A percentile compares a stretch with the other conserved stretches of the same genome.
Conservation (phyloP, 2,113 vertebrate species). For the Orientallactaga bullata region DNA sequence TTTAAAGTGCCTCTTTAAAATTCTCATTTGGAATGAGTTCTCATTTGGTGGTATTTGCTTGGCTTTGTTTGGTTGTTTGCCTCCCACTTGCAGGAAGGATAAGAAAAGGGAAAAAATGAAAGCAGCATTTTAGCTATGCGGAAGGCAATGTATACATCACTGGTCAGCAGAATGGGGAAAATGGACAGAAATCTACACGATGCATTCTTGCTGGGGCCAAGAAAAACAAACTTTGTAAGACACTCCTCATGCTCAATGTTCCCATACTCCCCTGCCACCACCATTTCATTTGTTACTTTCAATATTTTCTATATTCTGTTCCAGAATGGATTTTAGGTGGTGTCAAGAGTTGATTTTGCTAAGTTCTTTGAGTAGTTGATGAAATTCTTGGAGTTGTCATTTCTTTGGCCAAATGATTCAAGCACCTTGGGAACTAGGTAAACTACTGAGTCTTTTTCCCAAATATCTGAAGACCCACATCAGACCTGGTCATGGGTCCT, state of each 20-base stretch:
- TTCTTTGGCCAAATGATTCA: constrained; percentile 15
- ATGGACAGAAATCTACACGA: background rate
- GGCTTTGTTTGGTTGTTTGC: constrained; percentile 36
- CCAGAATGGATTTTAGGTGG: background rate
- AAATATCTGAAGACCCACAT: background rate
- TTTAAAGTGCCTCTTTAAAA: constrained; percentile 82
- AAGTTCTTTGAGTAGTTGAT: constrained; percentile 27
- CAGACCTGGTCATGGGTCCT: background rate
- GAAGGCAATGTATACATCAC: background rate
- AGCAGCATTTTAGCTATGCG: background rate
- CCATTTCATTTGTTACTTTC: background rate
- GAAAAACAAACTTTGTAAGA: background rate
- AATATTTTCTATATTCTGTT: constrained; percentile 49
- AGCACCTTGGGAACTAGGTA: background rate
- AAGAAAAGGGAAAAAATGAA: background rate
- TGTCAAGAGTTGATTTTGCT: constrained; percentile 22
- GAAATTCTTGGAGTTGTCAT: background rate
- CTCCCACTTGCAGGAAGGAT: background rate
- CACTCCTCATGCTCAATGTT: background rate
- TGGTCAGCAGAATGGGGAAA: background rate
- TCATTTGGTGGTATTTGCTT: constrained; percentile 61
- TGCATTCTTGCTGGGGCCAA: background rate
- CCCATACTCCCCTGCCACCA: too few relatives aligned
- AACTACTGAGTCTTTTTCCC: background rate
- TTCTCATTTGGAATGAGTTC: constrained; percentile 72